phyloP scores from a whole-genome alignment of 2,113 vertebrate genomes.

The Grallaria varia region DNA sequence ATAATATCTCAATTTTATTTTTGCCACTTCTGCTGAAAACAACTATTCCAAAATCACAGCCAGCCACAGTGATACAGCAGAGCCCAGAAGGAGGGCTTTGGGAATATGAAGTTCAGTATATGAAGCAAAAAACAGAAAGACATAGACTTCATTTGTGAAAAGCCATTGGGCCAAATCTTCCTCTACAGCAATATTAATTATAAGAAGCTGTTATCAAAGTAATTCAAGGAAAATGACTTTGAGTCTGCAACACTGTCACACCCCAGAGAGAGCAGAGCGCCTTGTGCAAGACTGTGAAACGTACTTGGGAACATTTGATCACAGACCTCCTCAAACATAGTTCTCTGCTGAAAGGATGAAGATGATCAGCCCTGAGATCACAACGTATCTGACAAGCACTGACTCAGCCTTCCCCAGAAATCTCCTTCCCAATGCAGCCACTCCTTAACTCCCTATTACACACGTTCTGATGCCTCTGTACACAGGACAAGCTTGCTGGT shows the following conservation, averaged over 20 bases:
- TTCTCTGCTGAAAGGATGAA: not conserved
- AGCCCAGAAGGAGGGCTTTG: not conserved
- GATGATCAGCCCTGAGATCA: accelerated
- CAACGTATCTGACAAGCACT: accelerated
- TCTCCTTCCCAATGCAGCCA: not conserved
- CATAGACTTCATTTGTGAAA: not conserved
- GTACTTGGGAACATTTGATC: not conserved
- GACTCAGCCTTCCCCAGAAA: not conserved
- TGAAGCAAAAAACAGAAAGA: not conserved
- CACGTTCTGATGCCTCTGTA: not conserved
- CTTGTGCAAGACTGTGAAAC: not conserved
- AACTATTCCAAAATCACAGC: not conserved
- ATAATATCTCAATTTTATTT: not conserved
- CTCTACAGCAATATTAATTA: not conserved
- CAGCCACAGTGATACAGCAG: not conserved
- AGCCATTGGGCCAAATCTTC: not conserved
- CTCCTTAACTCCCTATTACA: not conserved
- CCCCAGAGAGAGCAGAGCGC: not conserved
- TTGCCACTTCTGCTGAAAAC: not conserved
- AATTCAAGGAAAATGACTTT: not conserved
- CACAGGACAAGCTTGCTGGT: not conserved
- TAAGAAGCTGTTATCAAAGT: not conserved
- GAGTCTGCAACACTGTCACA: not conserved
- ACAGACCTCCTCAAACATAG: not conserved
- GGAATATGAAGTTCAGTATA: not conserved